Conservation (phyloP, 2,113 vertebrate species). For the Brachyistius frenatus region DNA sequence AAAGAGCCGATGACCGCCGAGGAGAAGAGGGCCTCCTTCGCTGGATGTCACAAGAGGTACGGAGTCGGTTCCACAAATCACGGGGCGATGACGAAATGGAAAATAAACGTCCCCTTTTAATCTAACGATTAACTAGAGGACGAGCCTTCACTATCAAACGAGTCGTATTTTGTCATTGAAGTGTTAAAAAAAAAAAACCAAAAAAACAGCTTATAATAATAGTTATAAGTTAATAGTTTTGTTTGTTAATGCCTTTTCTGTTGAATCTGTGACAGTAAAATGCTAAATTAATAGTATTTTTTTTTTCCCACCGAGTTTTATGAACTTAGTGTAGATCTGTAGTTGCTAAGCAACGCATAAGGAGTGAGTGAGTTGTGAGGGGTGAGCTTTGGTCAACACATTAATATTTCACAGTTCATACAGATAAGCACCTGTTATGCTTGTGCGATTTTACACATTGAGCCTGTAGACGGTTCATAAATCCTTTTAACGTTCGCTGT, state of each 20-base stretch:
- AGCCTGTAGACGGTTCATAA: background rate
- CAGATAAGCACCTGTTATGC: slow-evolving; percentile 19
- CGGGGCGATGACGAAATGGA: too few species aligned
- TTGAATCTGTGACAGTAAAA: slow-evolving; percentile 7
- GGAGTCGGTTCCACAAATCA: background rate
- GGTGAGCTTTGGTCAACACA: slow-evolving; percentile 23
- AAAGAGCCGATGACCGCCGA: slow-evolving; percentile 91
- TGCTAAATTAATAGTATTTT: slow-evolving; percentile 6
- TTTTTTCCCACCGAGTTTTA: background rate
- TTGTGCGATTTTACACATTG: slow-evolving; percentile 5
- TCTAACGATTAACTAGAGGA: too few species aligned
- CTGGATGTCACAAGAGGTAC: slow-evolving; percentile 81
- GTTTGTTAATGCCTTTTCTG: background rate
- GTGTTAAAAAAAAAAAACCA: too few species aligned
- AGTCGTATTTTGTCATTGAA: too few species aligned
- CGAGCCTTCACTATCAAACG: too few species aligned
- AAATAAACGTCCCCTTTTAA: too few species aligned
- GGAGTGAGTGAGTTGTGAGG: background rate
- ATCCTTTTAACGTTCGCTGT: background rate
- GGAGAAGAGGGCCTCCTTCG: slow-evolving; percentile 88
- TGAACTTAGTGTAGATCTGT: background rate
- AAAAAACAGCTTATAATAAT: too few species aligned
- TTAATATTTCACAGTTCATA: slow-evolving; percentile 45
- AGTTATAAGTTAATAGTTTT: background rate
- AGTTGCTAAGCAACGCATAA: slow-evolving; percentile 61